These are phyloP conservation scores for Dyspetes luteomarginatus DNA, from an alignment of 2,888 invertebrate genomes.

Conservation along the genomic window DNA sequence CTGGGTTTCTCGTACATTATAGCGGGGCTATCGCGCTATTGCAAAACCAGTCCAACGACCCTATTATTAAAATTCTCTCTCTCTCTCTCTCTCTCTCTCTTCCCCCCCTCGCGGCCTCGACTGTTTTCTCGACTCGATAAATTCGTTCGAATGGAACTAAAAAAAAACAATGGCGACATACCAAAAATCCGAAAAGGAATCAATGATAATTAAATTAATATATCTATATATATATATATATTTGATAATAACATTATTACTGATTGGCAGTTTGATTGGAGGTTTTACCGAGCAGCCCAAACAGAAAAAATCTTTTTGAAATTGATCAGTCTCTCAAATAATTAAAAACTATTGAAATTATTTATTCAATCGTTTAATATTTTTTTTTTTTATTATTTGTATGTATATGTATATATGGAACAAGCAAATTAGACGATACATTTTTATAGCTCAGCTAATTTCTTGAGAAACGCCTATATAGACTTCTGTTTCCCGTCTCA, in stretches of 20 bases:
- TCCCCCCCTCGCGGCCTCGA: not conserved
- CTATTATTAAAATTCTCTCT: conserved; percentile 40
- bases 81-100: not conserved
- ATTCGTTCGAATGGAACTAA: not conserved
- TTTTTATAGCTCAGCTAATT: not conserved
- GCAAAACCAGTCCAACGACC: conserved; percentile 60
- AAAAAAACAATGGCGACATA: not conserved
- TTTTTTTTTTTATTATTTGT: too few species aligned
- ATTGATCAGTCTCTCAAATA: too few species aligned
- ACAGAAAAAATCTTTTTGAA: too few species aligned
- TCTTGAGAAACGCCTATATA: too few species aligned
- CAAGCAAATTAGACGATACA: not conserved
- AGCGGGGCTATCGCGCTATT: conserved; percentile 40
- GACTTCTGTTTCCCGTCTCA: conserved; percentile 20
- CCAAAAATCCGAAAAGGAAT: not conserved
- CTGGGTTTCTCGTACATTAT: conserved; percentile 52
- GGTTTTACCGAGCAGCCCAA: too few species aligned
- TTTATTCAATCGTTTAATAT: too few species aligned
- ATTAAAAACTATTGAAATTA: too few species aligned
- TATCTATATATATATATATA: not conserved
- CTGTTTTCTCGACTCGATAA: conserved; percentile 3
- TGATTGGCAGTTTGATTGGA: too few species aligned
- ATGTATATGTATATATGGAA: not conserved
- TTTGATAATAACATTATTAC: too few species aligned
- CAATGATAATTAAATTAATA: not conserved